A percentile compares a stretch with the other conserved stretches of the same genome.
Evolutionary conservation across 2,113 vertebrate species (phyloP).

Genomic region (Rutilus rutilus): DNA sequence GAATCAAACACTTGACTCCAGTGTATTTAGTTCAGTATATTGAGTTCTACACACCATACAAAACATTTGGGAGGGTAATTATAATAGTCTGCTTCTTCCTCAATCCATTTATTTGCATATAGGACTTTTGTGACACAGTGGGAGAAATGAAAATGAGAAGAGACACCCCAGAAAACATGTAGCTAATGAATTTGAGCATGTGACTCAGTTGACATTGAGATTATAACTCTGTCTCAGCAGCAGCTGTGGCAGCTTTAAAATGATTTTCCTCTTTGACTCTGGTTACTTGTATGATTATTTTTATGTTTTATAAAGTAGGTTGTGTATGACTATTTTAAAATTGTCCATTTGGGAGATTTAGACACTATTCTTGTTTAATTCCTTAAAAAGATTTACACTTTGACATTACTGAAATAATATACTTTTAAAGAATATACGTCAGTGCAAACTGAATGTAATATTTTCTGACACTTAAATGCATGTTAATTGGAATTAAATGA

Average conservation of each 20-base stretch:
- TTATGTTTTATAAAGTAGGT: background rate
- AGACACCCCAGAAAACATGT: background rate
- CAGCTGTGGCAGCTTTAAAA: slow-evolving; percentile 12
- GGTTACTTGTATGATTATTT: background rate
- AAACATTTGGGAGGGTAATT: too few species aligned
- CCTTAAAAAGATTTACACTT: background rate
- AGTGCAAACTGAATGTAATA: background rate
- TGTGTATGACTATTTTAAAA: background rate
- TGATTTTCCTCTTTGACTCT: background rate
- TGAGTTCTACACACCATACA: background rate
- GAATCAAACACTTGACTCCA: background rate
- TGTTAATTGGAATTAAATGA: too few species aligned
- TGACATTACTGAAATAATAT: background rate
- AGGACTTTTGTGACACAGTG: background rate
- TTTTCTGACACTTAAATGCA: background rate
- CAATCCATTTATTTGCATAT: background rate
- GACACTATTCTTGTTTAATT: background rate
- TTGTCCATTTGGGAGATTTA: background rate
- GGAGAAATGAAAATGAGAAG: background rate
- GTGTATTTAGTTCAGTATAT: background rate
- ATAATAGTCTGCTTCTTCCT: background rate
- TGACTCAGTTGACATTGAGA: background rate
- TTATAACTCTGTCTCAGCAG: slow-evolving; percentile 4
- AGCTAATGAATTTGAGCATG: background rate
- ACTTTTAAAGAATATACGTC: background rate